Conservation (phyloP, 2,113 vertebrate genomes). For the Seriola dumerili region DNA sequence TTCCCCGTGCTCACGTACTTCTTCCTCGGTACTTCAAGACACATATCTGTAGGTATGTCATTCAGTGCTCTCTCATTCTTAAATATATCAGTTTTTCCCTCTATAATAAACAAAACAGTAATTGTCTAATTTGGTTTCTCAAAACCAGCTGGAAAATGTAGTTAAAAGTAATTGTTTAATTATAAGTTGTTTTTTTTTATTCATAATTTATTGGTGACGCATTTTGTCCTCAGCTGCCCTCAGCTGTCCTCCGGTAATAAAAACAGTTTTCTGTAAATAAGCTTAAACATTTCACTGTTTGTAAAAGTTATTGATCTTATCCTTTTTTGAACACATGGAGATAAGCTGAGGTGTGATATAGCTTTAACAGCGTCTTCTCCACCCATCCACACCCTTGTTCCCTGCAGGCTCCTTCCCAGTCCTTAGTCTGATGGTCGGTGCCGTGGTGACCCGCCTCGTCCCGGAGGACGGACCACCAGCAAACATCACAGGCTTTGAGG, state of each 20-base stretch:
- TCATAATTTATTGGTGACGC: too few species aligned
- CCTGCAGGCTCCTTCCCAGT: slow-evolving; percentile 91
- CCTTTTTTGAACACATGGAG: neutral
- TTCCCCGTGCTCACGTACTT: slow-evolving; percentile 91
- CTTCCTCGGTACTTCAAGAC: slow-evolving; percentile 93
- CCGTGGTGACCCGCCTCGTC: slow-evolving; percentile 82
- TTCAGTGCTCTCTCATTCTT: neutral
- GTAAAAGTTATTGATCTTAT: neutral
- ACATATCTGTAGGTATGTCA: slow-evolving; percentile 92
- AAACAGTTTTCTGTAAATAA: too few species aligned
- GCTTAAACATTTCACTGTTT: neutral
- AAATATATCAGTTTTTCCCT: neutral
- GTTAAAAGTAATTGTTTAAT: too few species aligned
- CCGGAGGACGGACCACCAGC: slow-evolving; percentile 37
- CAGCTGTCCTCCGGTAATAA: too few species aligned
- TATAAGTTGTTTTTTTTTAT: too few species aligned
- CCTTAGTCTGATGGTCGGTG: slow-evolving; percentile 93
- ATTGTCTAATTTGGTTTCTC: neutral
- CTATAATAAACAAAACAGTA: neutral
- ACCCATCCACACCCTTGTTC: neutral
- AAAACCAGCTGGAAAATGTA: too few species aligned
- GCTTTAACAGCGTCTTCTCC: neutral
- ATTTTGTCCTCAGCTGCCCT: too few species aligned
- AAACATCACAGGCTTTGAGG: slow-evolving; percentile 73
- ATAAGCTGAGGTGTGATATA: neutral